Evolutionary conservation across 2,113 vertebrate species (phyloP).

Genomic region (Puffinus mauretanicus): DNA sequence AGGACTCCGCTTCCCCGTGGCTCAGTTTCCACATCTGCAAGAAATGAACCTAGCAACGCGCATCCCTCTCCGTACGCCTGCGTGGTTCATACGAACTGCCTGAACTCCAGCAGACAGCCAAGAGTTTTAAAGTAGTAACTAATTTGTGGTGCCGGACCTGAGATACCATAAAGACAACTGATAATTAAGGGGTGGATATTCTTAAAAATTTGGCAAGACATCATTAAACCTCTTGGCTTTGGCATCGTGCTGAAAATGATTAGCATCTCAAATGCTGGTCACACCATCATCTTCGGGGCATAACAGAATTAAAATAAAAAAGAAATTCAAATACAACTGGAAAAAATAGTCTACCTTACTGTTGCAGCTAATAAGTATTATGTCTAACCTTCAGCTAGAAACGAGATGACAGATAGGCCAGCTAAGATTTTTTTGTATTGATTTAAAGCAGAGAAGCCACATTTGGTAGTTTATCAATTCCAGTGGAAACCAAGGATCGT

Average conservation of each 20-base stretch:
- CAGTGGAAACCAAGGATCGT: constrained; percentile 74
- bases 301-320: neutral
- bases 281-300: neutral
- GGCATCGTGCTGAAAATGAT: neutral
- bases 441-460: constrained; percentile 73
- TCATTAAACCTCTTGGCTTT: neutral
- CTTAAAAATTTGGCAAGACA: neutral
- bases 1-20: neutral
- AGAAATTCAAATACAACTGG: neutral
- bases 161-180: neutral
- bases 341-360: neutral
- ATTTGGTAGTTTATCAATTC: constrained; percentile 73
- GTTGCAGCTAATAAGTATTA: neutral
- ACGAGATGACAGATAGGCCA: constrained; percentile 42
- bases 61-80: neutral
- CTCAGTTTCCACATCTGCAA: neutral
- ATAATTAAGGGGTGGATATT: neutral
- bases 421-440: constrained; percentile 51
- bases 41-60: neutral
- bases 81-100: neutral
- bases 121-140: neutral
- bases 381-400: constrained; percentile 19
- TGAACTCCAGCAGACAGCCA: neutral
- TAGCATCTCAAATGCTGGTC: neutral
- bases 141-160: neutral